Evolutionary conservation across 2,113 vertebrate species (phyloP), one percentile per base, ranked within the genome.

Genomic region (Hippocampus guttulatus): DNA sequence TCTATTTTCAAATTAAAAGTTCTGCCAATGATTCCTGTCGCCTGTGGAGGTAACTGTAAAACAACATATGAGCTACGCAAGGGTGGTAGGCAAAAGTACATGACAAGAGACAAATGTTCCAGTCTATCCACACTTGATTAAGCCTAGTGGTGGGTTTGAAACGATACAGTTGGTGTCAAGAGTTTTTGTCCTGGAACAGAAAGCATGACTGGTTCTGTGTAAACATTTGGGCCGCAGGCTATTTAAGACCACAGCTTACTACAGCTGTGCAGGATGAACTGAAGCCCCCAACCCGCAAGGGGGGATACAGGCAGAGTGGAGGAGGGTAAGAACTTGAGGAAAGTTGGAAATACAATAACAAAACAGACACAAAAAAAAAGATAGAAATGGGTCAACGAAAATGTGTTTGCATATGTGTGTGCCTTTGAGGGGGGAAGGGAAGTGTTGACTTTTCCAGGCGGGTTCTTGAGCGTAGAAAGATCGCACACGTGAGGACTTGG

Each of bases 401-500:
- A 21, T 43, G 64, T 21, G 68, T 3, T 20, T 40, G 62, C 30
- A 14, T 68, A 41, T 20, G 25, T 9, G 25, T 47, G 45, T 43
- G 40, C 75, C 30, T 69, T 30, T 57, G 52, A 69, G 70, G 3
- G 38, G 38, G 75, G 63, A 60, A 47, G 63, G 66, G 27, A 5
- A 20, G 21, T 76, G 81, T 85, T 84, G 74, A 85, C 82, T 80
- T 76, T 82, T 85, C 75, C 68, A 73, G 73, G 74, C 75, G 73
- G 67, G 14, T 5, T 43, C 79, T 70, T 49, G 55, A 66, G 47
- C n/a, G 65, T 27, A 73, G 74, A 81, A 72, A 72, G 85, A 83
- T 67, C 74, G 81, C 47, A 76, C 87, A 85, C 68, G 68, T 85
- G 84, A 90, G 74, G 71, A 80, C 74, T 86, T 86, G 76, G 88